Evolutionary conservation across 2,888 invertebrate species (phyloP).

Genomic region (Coecobrya sp.): DNA sequence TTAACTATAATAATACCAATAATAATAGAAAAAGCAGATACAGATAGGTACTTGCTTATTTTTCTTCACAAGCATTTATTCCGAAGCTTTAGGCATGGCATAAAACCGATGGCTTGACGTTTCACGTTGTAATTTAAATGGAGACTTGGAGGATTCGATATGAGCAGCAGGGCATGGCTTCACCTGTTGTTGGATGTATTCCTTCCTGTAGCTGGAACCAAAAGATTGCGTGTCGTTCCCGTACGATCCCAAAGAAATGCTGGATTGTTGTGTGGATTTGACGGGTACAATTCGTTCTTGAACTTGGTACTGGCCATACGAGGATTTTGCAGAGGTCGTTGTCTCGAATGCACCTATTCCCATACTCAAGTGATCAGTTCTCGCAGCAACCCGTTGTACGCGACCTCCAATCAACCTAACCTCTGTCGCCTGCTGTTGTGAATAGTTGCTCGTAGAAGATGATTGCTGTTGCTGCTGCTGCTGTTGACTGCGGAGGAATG

Average conservation of each 20-base stretch:
- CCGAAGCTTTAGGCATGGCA: slow-evolving; percentile 90
- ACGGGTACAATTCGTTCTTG: slow-evolving; percentile 85
- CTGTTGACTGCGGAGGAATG: slow-evolving; percentile 31
- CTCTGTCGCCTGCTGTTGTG: slow-evolving; percentile 30
- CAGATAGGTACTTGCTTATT: background rate
- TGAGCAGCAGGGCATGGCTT: slow-evolving; percentile 94
- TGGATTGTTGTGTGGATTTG: slow-evolving; percentile 92
- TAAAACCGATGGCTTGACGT: slow-evolving; percentile 95
- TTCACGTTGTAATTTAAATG: slow-evolving; percentile 95
- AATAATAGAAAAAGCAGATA: no score
- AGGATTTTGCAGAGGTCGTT: slow-evolving; percentile 90
- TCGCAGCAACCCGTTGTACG: slow-evolving; percentile 89
- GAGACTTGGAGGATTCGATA: slow-evolving; percentile 91
- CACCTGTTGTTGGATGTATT: slow-evolving; percentile 91
- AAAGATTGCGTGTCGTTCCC: slow-evolving; percentile 88
- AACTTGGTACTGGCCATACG: slow-evolving; percentile 82
- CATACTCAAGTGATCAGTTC: slow-evolving; percentile 91
- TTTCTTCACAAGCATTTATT: slow-evolving; percentile 78
- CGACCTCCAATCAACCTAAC: slow-evolving; percentile 87
- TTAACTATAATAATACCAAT: background rate
- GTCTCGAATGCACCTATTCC: slow-evolving; percentile 91
- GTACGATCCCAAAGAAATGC: slow-evolving; percentile 92
- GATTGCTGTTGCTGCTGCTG: slow-evolving; percentile 72
- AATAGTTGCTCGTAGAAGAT: slow-evolving; percentile 86
- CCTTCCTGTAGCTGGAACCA: slow-evolving; percentile 92